Base-by-base conservation (phyloP, 2,113 vertebrate species). In the Glaucomys volans region DNA sequence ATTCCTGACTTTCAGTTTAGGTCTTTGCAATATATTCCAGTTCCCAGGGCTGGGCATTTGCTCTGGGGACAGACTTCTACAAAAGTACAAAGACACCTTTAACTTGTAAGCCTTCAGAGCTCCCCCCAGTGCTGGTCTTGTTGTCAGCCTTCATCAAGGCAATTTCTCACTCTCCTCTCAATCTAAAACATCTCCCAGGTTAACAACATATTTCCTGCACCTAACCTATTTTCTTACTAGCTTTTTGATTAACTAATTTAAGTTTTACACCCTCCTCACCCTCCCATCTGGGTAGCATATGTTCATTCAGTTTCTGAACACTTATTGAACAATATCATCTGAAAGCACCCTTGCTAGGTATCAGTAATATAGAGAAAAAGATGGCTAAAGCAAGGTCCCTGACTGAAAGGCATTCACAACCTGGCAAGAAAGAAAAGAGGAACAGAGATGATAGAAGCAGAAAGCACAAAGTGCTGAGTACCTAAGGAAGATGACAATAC, bases 231-330 rank as follows among this genome's bases (percentile, higher is more conserved):
- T 86, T 91, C 59, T 90, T 87, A 69, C 50, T 90, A 93, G 96
- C 95, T 95, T 95, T 84, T 94, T 93, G 71, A 92, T 95, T 62
- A 96, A 96, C 96, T 96, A 96, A 98, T 96, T 95, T 96, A 79
- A 96, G 95, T 95, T 97, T 97, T 95, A 95, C 94, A 96, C 87
- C 85, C 90, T 95, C 76, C 96, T 95, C 76, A 87, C 71, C 74
- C 82, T 97, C 85, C 96, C 97, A 97, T 96, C 96, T 96, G 95
- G 95, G 89, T 89, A 95, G 87, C 97, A 98, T 96, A 96, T 97
- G 92, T 97, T 97, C 94, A 87, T 96, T 95, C 69, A 72, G 87
- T 92, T 86, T 91, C 87, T 95, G 87, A 96, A 96, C 93, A 80
- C 71, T 93, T 94, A 96, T 77, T 96, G 91, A 93, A 83, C 92